Evolutionary conservation across 1,140 invertebrate species (phyloP).

Genomic region (Cydia amplana): DNA sequence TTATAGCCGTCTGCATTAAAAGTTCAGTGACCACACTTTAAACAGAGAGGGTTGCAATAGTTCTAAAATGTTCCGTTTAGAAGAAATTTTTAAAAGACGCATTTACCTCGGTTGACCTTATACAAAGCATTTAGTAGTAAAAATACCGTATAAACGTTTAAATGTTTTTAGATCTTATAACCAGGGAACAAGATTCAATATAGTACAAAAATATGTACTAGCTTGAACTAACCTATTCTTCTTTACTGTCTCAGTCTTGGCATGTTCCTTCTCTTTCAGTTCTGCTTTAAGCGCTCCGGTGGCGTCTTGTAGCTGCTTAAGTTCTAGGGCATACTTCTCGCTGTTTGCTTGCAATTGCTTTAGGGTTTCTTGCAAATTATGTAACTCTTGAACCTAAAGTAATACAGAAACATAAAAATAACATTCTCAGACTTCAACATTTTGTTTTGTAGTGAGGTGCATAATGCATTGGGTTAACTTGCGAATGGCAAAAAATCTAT

Average conservation of each 20-base stretch:
- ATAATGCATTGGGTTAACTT: too few species aligned
- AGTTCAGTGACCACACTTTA: too few species aligned
- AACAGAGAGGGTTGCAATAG: too few species aligned
- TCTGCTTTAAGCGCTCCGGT: conserved; percentile 57
- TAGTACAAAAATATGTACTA: too few species aligned
- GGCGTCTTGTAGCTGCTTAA: conserved; percentile 59
- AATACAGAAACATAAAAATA: background rate
- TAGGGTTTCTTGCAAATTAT: conserved; percentile 69
- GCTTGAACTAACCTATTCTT: conserved; percentile 59
- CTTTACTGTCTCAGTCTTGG: conserved; percentile 60
- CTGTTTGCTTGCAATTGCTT: conserved; percentile 63
- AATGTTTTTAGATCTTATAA: background rate
- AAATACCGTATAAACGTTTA: background rate
- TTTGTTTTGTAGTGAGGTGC: too few species aligned
- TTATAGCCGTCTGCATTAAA: too few species aligned
- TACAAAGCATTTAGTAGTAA: too few species aligned
- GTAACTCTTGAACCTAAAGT: conserved; percentile 72
- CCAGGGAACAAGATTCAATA: too few species aligned
- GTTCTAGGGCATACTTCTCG: conserved; percentile 58
- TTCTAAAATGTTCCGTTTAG: too few species aligned
- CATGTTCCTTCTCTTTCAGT: conserved; percentile 61
- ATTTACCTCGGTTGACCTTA: too few species aligned
- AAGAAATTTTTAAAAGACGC: too few species aligned
- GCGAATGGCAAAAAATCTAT: too few species aligned
- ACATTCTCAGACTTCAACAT: background rate